Base-by-base conservation (phyloP, 2,888 invertebrate genomes). In the Chouioia cunea region DNA sequence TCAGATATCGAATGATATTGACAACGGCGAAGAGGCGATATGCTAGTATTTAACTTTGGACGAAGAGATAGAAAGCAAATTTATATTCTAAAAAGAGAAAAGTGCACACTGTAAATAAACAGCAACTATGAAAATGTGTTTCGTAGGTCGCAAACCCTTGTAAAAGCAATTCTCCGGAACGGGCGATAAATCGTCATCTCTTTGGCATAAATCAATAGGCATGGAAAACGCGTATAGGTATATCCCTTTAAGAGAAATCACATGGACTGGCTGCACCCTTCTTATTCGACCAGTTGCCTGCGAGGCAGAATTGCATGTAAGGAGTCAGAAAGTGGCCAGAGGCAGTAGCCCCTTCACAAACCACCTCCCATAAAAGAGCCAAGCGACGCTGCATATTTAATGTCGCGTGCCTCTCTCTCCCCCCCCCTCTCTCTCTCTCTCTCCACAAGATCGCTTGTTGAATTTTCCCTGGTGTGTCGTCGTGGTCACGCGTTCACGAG, bases 391-490 rank as follows among this genome's bases (percentile, higher is more conserved):
- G 81, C 83, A 85, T 85, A 85, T 84, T 85, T 85, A 77, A 85
- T 84, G 79, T 79, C 80, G 81, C 81, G 78, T 81, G 81, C 36
- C 77, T 79, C 43, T 16, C n/a, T 62, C 80, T n/a, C n/a, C n/a
- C n/a, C n/a, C n/a, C n/a, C n/a, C n/a, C n/a, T n/a, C n/a, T n/a
- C n/a, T n/a, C n/a, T n/a, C n/a, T n/a, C 83, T 8, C 6, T 36
- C 6, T 8, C 6, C 36, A 36, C 36, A 12, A 81, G 85, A 84
- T 84, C 83, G 82, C 78, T 81, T 48, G n/a, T n/a, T 77, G 82
- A 84, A 84, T 84, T 83, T 82, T 81, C 85, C 71, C 85, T 76
- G 79, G 84, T 81, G 83, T 80, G 82, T 83, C 84, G 80, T 83
- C 79, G 77, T 78, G 71, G 62, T 22, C 68, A 78, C 76, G 78